phyloP scores from a whole-genome alignment of 2,888 invertebrate species.

The Dioctria linearis region DNA sequence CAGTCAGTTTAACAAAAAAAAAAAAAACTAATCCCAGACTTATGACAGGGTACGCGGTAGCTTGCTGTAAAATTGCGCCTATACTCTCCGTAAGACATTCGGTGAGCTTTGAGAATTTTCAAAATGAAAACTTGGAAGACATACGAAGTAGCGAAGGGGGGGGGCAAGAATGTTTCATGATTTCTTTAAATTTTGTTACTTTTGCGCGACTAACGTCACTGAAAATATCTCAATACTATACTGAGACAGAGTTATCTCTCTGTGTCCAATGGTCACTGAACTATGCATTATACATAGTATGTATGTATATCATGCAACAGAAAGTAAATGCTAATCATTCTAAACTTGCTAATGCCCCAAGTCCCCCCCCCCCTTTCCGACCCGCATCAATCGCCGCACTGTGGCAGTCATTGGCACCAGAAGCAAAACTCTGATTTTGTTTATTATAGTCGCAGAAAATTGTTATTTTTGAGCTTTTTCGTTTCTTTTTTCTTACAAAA shows the following conservation, averaged over 20 bases:
- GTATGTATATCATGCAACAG: conserved; percentile 25
- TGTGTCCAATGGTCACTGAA: conserved; percentile 40
- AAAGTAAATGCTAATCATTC: conserved; percentile 36
- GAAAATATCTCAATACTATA: conserved; percentile 17
- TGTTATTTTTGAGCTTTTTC: not conserved
- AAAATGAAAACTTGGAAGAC: not conserved
- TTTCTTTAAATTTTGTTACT: not conserved
- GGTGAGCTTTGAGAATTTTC: not conserved
- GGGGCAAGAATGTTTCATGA: not conserved
- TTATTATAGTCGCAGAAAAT: conserved; percentile 32
- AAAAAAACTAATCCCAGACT: not conserved
- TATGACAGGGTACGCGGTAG: not conserved
- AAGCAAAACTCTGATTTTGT: not conserved
- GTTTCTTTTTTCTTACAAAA: not conserved
- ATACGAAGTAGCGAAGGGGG: not conserved
- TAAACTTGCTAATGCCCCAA: not conserved
- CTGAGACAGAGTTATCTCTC: conserved; percentile 10
- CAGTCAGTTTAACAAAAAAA: not conserved
- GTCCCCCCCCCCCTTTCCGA: not conserved
- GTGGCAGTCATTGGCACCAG: conserved; percentile 22
- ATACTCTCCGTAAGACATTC: not conserved
- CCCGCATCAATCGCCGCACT: not conserved
- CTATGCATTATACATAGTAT: conserved; percentile 27
- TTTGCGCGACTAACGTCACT: not conserved
- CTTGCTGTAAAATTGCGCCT: not conserved